phyloP scores from a whole-genome alignment of 1,140 invertebrate genomes.

The Ylistrum balloti region DNA sequence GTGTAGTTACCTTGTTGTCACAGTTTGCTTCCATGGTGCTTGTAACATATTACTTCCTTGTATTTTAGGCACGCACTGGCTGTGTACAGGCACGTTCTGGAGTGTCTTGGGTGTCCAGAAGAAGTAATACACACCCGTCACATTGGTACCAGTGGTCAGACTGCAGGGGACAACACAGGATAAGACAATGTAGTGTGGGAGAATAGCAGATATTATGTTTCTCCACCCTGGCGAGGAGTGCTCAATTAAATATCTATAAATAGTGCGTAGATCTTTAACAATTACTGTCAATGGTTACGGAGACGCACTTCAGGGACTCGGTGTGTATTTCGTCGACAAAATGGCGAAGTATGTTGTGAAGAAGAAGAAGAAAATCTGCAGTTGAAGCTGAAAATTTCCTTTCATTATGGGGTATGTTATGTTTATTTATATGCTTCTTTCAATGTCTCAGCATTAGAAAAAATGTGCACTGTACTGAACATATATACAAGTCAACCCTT shows the following conservation, averaged over 20 bases:
- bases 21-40: background rate
- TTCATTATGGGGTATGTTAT: constrained; percentile 9
- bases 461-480: too few species aligned
- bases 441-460: background rate
- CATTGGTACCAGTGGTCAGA: background rate
- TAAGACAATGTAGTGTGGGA: background rate
- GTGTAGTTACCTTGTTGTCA: background rate
- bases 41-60: constrained; percentile 33
- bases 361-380: background rate
- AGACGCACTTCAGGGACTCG: background rate
- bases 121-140: background rate
- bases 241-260: constrained; percentile 29
- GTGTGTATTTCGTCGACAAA: constrained; percentile 5
- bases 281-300: background rate
- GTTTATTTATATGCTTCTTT: background rate
- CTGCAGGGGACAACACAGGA: background rate
- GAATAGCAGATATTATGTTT: background rate
- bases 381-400: background rate
- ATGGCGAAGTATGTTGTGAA: background rate
- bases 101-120: background rate
- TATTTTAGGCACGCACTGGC: background rate
- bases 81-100: background rate
- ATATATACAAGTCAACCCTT: too few species aligned
- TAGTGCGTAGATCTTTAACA: background rate
- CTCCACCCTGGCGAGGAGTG: background rate